Evolutionary conservation across 2,888 invertebrate species (phyloP), one percentile per base, ranked within the genome.

Genomic region (Tetragnatha montana): DNA sequence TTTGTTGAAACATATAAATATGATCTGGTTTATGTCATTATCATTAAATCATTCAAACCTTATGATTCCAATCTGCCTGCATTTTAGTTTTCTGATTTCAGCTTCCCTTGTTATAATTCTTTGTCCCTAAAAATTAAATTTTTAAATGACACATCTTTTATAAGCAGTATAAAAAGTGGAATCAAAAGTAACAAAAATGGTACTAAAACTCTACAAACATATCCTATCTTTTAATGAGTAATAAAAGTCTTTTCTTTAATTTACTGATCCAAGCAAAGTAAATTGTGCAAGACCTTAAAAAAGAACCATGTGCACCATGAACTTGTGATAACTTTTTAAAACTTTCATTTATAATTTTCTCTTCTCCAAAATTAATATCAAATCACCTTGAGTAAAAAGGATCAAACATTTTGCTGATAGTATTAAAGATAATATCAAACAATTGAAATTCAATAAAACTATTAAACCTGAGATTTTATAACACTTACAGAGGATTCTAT

Each of bases 1-100:
- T 50, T 50, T 50, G 6, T 14, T 14, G 50, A 50, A 50, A 50
- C 2, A 71, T 12, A 10, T 1, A 19, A 50, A 50, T 50, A 49
- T 0, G 19, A 19, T 10, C 12, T 10, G 47, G 47, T 19, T 21
- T 74, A 35, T 74, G 0, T 68, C 10, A 47, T 35, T 35, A 35
- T 35, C 60, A 60, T 14, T 60, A 60, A 12, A 60, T 12, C 60
- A 81, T 21, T 21, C 71, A 14, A 50, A 82, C 82, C 82, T 82
- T 14, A 82, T 73, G 10, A 73, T 74, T 74, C 74, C 82, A n/a
- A 82, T 22, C 22, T 51, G 49, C 17, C 82, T 73, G 12, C 50
- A n/a, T 21, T 82, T 82, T 8, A 80, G 21, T 21, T 74, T 82
- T 14, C 51, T 82, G 21, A 22, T 74, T 51, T 74, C 51, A 74